These are phyloP conservation scores for Polydrusus cervinus DNA, from an alignment of 2,888 invertebrate genomes.

Conservation along the genomic window DNA sequence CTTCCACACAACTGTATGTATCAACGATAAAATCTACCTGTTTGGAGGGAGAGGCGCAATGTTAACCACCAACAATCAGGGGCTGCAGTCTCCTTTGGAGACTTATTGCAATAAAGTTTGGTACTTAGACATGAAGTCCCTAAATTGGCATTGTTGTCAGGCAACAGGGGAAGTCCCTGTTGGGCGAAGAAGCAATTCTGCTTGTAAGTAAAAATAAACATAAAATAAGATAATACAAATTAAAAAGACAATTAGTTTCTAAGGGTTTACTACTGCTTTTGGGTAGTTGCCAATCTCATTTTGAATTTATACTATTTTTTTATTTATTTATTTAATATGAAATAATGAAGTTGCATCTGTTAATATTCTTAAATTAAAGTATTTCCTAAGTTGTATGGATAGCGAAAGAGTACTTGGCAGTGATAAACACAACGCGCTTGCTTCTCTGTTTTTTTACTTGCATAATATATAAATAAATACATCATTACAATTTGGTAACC, in stretches of 20 bases:
- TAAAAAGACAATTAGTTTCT: too few species aligned
- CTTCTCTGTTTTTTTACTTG: too few species aligned
- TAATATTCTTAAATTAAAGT: too few species aligned
- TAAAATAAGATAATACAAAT: neutral
- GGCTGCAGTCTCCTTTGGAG: constrained; percentile 80
- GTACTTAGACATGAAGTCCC: constrained; percentile 82
- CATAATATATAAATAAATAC: neutral
- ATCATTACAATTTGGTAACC: neutral
- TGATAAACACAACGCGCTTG: too few species aligned
- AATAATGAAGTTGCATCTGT: too few species aligned
- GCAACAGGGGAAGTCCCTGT: constrained; percentile 80
- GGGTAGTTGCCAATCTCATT: too few species aligned
- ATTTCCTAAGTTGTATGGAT: too few species aligned
- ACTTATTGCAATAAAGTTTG: constrained; percentile 85
- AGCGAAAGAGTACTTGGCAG: too few species aligned
- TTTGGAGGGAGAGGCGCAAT: constrained; percentile 87
- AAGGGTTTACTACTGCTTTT: too few species aligned
- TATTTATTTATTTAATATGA: too few species aligned
- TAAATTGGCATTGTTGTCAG: constrained; percentile 80
- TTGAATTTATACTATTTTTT: too few species aligned
- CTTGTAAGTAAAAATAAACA: constrained; percentile 78
- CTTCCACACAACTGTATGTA: constrained; percentile 89
- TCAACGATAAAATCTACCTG: constrained; percentile 87
- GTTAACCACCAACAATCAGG: constrained; percentile 70
- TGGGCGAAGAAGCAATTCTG: constrained; percentile 92